Evolutionary conservation across 2,888 invertebrate species (phyloP).

Genomic region (Agrochola circellaris): DNA sequence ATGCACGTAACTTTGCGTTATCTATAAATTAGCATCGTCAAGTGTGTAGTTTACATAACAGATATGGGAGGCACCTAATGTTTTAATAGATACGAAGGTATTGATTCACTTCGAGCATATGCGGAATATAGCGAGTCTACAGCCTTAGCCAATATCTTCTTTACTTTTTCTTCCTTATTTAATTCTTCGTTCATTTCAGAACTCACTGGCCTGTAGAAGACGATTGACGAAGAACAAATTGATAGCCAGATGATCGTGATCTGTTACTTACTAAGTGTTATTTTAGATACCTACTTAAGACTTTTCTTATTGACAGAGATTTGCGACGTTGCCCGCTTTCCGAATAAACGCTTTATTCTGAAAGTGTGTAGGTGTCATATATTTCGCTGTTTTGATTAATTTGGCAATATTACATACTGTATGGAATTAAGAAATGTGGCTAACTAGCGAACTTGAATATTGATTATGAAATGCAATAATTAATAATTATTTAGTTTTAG

Average conservation of each 20-base stretch:
- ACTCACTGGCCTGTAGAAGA: not conserved
- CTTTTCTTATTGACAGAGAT: too few relatives aligned
- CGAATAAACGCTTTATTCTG: too few relatives aligned
- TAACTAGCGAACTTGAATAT: too few relatives aligned
- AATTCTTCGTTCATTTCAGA: not conserved
- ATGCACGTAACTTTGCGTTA: constrained; percentile 85
- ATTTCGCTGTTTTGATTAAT: too few relatives aligned
- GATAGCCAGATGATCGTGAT: not conserved
- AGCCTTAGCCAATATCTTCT: not conserved
- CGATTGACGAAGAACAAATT: not conserved
- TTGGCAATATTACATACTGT: too few relatives aligned
- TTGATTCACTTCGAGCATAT: constrained; percentile 41
- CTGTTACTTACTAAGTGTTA: too few relatives aligned
- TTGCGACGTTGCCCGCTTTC: too few relatives aligned
- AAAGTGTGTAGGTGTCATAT: too few relatives aligned
- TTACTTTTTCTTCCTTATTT: not conserved
- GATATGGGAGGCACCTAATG: constrained; percentile 55
- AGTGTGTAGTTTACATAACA: constrained; percentile 73
- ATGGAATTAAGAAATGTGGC: too few relatives aligned
- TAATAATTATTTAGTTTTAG: too few relatives aligned
- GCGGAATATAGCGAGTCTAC: constrained; percentile 1
- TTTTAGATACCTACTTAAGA: too few relatives aligned
- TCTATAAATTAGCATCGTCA: constrained; percentile 81
- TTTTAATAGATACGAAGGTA: constrained; percentile 54
- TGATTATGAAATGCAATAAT: too few relatives aligned